A percentile compares a stretch with the other conserved stretches of the same genome.
Evolutionary conservation across 2,888 invertebrate genomes (phyloP).

Genomic region (Vesta saturnalis): DNA sequence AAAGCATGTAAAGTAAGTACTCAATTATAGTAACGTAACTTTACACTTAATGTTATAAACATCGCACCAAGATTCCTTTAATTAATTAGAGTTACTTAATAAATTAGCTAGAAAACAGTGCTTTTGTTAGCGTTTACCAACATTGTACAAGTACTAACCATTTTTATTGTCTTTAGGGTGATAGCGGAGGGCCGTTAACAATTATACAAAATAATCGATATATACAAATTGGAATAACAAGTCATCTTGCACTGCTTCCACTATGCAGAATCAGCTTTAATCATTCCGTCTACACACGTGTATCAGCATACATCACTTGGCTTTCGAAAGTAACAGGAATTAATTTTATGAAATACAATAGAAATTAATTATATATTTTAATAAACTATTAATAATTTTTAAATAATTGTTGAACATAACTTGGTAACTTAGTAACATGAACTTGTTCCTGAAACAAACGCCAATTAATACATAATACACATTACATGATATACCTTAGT

Average conservation of each 20-base stretch:
- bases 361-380: constrained; percentile 5
- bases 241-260: constrained; percentile 56
- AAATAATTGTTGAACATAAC: constrained; percentile 68
- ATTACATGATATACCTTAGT: constrained; percentile 54
- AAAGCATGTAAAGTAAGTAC: constrained; percentile 58
- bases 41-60: too few relatives aligned
- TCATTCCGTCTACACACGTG: constrained; percentile 58
- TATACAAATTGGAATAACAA: constrained; percentile 58
- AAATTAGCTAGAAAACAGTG: too few relatives aligned
- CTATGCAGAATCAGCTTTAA: constrained; percentile 57
- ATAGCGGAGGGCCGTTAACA: constrained; percentile 59
- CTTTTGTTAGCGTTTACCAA: too few relatives aligned
- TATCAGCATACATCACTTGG: constrained; percentile 57
- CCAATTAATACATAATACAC: constrained; percentile 9
- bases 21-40: too few relatives aligned
- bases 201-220: constrained; percentile 50
- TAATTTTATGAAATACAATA: constrained; percentile 53
- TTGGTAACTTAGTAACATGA: constrained; percentile 72
- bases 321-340: constrained; percentile 55
- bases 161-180: constrained; percentile 52
- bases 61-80: too few relatives aligned
- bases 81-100: too few relatives aligned
- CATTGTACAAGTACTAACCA: constrained; percentile 3
- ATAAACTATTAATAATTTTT: constrained; percentile 55
- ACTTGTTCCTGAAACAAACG: constrained; percentile 72